Base-by-base conservation (phyloP, 2,797 vertebrate genomes). In the Argentina silus region DNA sequence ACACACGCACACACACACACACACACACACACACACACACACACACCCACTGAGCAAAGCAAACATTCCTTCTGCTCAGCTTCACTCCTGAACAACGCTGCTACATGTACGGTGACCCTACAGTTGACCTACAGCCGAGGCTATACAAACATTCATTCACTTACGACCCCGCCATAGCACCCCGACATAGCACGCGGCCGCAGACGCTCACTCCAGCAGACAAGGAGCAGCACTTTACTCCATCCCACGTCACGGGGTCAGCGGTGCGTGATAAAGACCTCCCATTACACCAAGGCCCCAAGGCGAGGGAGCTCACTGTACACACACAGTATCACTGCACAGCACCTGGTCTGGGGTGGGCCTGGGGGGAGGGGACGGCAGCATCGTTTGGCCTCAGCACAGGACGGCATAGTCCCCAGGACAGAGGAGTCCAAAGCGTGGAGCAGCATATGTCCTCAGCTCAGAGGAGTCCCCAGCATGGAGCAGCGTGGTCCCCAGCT, bases 1-100 rank as follows among this genome's bases (percentile, higher is more conserved):
- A 60, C 23, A 27, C 57, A 60, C n/a, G n/a, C n/a, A 65, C 43
- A 47, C 61, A 63, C 42, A 43, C 61, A 42, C 56, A 57, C 56
- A 57, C 2, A 23, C 56, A 59, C 56, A 11, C 19, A 17, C 56
- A 23, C 19, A 36, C 11, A n/a, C 27, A 36, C 4, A 36, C 27
- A 57, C 55, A 57, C 55, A 19, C n/a, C 21, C 55, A 57, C 17
- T 57, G 55, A 57, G 55, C 55, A 12, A 15, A 51, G 50, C 15
- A 62, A 42, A 42, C 14, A 15, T 15, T 62, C 14, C 59, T 61
- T 36, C 60, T 7, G 36, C 60, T 1, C 27, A 10, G 12, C 60
- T 62, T 11, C 27, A 36, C 60, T 6, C 36, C 17, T 9, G 55
- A 57, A 19, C 19, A 3, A 6, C 60, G 7, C 42, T 7, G 36